Evolutionary conservation across 2,888 invertebrate genomes (phyloP).

Genomic region (Megaustenia siamemsis): DNA sequence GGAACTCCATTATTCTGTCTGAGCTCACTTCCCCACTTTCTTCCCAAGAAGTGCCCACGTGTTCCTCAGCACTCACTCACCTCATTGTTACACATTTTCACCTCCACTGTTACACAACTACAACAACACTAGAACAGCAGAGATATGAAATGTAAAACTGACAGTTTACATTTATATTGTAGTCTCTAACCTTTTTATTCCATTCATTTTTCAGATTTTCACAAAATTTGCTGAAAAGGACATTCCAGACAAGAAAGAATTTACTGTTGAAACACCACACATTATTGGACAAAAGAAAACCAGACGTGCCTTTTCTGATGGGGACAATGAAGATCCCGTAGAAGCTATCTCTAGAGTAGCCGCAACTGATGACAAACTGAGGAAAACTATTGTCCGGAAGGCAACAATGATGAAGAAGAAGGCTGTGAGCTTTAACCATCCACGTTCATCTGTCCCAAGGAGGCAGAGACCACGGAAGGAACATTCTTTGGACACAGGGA

Average conservation of each 20-base stretch:
- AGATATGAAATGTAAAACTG: no score
- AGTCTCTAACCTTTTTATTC: background rate
- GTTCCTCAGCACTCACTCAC: no score
- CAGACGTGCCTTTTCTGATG: slow-evolving; percentile 37
- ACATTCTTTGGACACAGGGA: background rate
- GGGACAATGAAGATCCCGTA: slow-evolving; percentile 34
- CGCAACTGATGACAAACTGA: slow-evolving; percentile 44
- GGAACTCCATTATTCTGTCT: no score
- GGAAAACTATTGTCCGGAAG: slow-evolving; percentile 50
- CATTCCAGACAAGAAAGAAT: background rate
- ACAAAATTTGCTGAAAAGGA: slow-evolving; percentile 43
- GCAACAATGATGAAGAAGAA: slow-evolving; percentile 56
- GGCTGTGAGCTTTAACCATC: slow-evolving; percentile 14
- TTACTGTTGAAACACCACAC: background rate
- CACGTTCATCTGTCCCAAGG: background rate
- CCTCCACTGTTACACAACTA: no score
- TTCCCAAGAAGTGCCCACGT: no score
- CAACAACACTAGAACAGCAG: no score
- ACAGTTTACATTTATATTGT: no score
- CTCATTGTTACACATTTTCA: no score
- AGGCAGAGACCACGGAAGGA: background rate
- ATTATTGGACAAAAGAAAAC: background rate
- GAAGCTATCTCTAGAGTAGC: slow-evolving; percentile 48
- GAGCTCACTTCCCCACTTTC: no score
- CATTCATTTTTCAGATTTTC: slow-evolving; percentile 21